Percentiles rank a stretch among this genome's conserved stretches.
Evolutionary conservation across 2,113 vertebrate genomes (phyloP).

Genomic region (Morphnarchus princeps): DNA sequence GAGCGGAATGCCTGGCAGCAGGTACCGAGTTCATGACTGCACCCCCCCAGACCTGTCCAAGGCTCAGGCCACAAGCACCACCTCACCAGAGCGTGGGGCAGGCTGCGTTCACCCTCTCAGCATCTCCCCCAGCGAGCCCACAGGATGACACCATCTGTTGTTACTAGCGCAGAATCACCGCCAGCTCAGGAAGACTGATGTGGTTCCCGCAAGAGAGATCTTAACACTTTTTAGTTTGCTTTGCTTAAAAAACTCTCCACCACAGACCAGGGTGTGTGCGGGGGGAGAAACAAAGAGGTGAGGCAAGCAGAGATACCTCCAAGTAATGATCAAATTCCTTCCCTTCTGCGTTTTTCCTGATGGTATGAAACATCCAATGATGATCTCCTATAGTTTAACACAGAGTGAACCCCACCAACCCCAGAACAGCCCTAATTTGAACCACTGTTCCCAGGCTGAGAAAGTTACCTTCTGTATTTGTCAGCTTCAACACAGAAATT

Average conservation of each 20-base stretch:
- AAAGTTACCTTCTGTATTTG: background rate
- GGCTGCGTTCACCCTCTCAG: background rate
- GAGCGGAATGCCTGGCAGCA: rapidly evolving
- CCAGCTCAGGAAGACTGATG: background rate
- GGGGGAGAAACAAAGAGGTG: background rate
- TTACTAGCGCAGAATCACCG: background rate
- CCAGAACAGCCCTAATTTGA: background rate
- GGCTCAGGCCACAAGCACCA: background rate
- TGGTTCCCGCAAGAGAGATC: background rate
- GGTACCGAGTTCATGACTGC: rapidly evolving
- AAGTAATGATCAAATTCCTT: background rate
- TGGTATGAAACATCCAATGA: background rate
- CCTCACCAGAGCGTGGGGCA: background rate
- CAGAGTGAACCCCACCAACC: background rate
- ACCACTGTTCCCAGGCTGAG: background rate
- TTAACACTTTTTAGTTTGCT: background rate
- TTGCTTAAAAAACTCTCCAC: background rate
- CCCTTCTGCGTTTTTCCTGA: background rate
- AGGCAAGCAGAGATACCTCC: background rate
- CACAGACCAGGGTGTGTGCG: background rate
- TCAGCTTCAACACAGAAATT: background rate
- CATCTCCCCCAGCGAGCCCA: background rate
- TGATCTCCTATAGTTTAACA: background rate
- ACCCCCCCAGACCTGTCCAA: background rate
- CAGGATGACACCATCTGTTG: background rate